Evolutionary conservation across 2,888 invertebrate species (phyloP).

Genomic region (Zelleria hepariella): DNA sequence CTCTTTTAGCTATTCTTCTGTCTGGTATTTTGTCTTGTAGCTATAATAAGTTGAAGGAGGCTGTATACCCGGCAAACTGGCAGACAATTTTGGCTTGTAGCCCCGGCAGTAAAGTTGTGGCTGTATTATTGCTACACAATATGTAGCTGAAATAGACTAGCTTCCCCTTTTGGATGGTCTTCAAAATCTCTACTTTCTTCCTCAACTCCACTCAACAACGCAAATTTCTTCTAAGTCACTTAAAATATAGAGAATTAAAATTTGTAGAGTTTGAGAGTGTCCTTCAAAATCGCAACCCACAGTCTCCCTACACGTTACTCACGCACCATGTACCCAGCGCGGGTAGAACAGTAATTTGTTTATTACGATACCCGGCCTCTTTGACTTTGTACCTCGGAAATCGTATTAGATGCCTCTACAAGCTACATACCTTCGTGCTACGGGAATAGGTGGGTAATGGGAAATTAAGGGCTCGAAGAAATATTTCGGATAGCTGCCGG

Average conservation of each 20-base stretch:
- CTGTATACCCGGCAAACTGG: no score
- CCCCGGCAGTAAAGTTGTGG: no score
- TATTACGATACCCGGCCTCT: conserved; percentile 35
- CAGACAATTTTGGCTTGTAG: no score
- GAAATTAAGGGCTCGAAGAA: background rate
- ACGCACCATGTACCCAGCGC: background rate
- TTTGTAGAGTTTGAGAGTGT: background rate
- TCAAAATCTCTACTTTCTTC: no score
- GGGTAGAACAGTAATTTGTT: conserved; percentile 61
- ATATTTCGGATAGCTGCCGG: background rate
- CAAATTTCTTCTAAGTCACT: no score
- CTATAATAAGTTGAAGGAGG: no score
- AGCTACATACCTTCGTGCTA: background rate
- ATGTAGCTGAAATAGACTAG: no score
- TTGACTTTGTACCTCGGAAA: conserved; percentile 59
- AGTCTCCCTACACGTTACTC: background rate
- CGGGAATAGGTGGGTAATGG: background rate
- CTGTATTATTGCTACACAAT: no score
- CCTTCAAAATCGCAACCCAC: background rate
- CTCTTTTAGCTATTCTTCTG: no score
- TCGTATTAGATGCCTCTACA: conserved; percentile 40
- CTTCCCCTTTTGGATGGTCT: no score
- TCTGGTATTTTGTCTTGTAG: no score
- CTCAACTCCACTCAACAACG: no score
- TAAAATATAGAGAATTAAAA: background rate